Percentiles rank a stretch among this genome's conserved stretches.
Evolutionary conservation across 2,797 vertebrate species (phyloP).

Genomic region (Malacoctenus gilli): DNA sequence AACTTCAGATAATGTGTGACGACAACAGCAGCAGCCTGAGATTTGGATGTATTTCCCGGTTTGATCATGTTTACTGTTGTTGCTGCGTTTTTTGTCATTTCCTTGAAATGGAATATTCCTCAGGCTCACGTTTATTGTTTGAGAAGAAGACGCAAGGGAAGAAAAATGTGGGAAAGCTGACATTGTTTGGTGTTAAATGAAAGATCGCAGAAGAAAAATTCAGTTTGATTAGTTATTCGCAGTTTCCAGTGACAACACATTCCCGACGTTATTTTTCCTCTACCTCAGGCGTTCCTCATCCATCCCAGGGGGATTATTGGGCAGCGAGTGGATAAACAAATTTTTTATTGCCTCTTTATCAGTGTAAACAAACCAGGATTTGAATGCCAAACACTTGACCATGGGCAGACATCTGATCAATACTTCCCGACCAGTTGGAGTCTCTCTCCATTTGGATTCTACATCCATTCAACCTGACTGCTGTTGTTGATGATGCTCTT

Average conservation of each 20-base stretch:
- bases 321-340: constrained; percentile 37
- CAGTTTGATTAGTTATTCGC: constrained; percentile 8
- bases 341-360: constrained; percentile 51
- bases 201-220: background rate
- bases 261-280: constrained; percentile 16
- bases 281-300: constrained; percentile 15
- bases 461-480: constrained; percentile 31
- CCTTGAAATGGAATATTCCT: no score
- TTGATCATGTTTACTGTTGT: no score
- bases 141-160: no score
- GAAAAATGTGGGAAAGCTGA: background rate
- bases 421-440: constrained; percentile 32
- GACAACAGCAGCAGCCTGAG: no score
- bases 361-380: constrained; percentile 43
- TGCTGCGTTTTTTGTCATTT: no score
- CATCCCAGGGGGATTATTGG: constrained; percentile 22
- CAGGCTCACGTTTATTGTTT: no score
- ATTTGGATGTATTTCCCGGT: no score
- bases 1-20: no score
- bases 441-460: constrained; percentile 29
- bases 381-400: constrained; percentile 54
- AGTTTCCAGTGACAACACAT: background rate
- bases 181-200: background rate
- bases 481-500: no score
- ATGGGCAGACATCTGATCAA: constrained; percentile 42